Conservation (phyloP, 2,113 vertebrate species). For the Mystacornis crossleyi region DNA sequence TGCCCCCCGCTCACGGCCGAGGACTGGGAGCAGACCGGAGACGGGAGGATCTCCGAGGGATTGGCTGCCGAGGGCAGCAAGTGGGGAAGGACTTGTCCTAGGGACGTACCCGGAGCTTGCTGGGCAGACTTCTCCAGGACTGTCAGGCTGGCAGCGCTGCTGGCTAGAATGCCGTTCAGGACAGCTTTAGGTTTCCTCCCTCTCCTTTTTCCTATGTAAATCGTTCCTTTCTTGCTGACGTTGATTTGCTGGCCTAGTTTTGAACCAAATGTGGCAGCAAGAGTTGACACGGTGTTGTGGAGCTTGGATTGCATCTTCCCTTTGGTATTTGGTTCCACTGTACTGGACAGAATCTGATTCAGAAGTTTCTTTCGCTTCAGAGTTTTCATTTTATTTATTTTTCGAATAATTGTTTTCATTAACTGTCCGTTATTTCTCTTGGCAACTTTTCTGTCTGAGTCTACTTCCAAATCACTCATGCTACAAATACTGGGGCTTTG, state of each 20-base stretch:
- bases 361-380: conserved; percentile 91
- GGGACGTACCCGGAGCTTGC: conserved; percentile 72
- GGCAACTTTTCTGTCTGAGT: conserved; percentile 78
- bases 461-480: conserved; percentile 77
- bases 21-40: conserved; percentile 86
- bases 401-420: conserved; percentile 92
- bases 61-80: conserved; percentile 76
- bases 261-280: conserved; percentile 91
- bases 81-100: conserved; percentile 77
- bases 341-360: conserved; percentile 84
- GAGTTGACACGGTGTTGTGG: conserved; percentile 86
- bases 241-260: conserved; percentile 96
- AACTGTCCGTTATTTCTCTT: conserved; percentile 88
- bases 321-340: conserved; percentile 77
- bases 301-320: conserved; percentile 84
- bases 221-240: conserved; percentile 98
- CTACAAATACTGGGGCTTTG: conserved; percentile 65
- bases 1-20: conserved; percentile 85
- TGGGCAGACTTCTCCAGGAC: conserved; percentile 78
- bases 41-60: conserved; percentile 85
- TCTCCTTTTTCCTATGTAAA: conserved; percentile 97
- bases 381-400: conserved; percentile 98
- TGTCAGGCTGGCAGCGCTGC: conserved; percentile 46
- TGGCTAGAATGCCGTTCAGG: conserved; percentile 71
- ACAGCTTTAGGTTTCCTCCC: conserved; percentile 93